phyloP scores from a whole-genome alignment of 2,888 invertebrate genomes.

The Macrosiphum euphorbiae region DNA sequence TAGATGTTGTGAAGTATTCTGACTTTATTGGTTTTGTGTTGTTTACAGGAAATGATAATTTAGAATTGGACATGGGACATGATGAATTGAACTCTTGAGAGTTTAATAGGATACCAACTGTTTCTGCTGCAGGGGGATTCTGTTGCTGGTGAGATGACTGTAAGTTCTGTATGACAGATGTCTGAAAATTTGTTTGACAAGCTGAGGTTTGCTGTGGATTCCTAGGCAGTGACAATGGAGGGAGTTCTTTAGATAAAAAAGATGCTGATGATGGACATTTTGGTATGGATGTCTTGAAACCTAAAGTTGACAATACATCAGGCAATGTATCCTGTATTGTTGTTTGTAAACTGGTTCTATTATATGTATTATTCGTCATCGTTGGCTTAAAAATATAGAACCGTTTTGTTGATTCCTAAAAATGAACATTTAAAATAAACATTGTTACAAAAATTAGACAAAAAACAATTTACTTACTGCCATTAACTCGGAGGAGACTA shows the following conservation, averaged over 20 bases:
- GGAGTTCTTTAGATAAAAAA: not conserved
- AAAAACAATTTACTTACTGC: conserved; percentile 68
- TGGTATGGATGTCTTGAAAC: not conserved
- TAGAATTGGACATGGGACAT: not conserved
- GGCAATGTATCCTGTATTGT: conserved; percentile 40
- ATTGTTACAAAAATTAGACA: not conserved
- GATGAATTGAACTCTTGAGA: not conserved
- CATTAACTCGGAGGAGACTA: conserved; percentile 79
- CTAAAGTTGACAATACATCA: not conserved
- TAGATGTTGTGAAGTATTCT: not conserved
- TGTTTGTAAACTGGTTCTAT: not conserved
- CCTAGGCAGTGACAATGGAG: not conserved
- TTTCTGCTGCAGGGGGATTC: not conserved
- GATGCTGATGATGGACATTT: not conserved
- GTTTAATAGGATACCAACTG: not conserved
- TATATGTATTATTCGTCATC: not conserved
- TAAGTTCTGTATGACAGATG: not conserved
- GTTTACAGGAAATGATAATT: not conserved
- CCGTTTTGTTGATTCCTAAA: conserved; percentile 53
- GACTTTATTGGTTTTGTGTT: not conserved
- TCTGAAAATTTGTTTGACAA: not conserved
- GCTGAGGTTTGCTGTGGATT: not conserved
- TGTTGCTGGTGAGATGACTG: not conserved
- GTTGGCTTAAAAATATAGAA: conserved; percentile 2
- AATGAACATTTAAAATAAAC: not conserved